Percentiles rank a stretch among this genome's conserved stretches.
Conservation (phyloP, 2,888 invertebrate species). For the Amphipyra tragopoginis region DNA sequence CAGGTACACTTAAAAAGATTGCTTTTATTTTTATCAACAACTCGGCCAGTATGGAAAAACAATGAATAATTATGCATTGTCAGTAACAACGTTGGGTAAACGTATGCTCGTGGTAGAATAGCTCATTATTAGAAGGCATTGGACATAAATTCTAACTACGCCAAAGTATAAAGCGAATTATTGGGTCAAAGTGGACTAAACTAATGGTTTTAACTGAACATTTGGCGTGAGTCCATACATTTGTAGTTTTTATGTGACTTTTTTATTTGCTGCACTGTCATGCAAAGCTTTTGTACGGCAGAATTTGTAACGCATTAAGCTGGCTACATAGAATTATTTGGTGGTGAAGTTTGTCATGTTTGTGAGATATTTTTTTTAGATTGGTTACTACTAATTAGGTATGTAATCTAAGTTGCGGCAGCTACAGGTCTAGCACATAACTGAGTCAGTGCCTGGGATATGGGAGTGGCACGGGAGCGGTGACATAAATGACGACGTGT, state of each 20-base stretch:
- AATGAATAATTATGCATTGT: not conserved
- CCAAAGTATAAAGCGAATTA: constrained; percentile 36
- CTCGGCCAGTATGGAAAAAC: no score
- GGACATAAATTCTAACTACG: constrained; percentile 33
- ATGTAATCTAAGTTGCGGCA: no score
- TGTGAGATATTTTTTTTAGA: no score
- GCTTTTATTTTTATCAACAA: no score
- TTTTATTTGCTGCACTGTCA: constrained; percentile 33
- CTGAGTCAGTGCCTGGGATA: no score
- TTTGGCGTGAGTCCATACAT: constrained; percentile 45
- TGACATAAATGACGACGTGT: no score
- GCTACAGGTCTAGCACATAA: no score
- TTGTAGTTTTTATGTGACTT: constrained; percentile 20
- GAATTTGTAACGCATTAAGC: constrained; percentile 9
- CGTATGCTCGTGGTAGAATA: constrained; percentile 4
- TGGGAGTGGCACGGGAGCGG: no score
- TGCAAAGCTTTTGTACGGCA: constrained; percentile 21
- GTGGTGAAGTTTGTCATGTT: not conserved
- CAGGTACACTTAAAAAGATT: no score
- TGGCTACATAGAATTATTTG: not conserved
- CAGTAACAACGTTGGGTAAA: constrained; percentile 15
- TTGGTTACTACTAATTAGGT: no score
- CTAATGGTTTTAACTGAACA: constrained; percentile 34
- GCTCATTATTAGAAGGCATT: constrained; percentile 18
- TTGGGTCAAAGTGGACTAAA: constrained; percentile 34